phyloP scores from a whole-genome alignment of 2,113 vertebrate genomes.

The Tyto alba region DNA sequence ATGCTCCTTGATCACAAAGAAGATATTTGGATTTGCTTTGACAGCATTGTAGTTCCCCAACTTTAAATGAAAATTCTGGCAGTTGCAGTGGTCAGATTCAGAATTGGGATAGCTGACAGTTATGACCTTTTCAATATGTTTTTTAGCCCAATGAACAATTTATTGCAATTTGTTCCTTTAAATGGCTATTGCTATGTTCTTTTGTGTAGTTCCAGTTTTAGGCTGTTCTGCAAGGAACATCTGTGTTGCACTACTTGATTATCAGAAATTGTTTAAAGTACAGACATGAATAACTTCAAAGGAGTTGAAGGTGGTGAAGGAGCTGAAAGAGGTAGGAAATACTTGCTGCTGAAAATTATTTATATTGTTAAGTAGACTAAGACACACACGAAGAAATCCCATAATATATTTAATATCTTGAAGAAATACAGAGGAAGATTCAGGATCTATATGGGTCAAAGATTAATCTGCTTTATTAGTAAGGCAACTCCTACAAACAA shows the following conservation, averaged over 20 bases:
- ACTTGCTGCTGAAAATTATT: conserved; percentile 30
- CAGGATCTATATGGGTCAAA: not conserved
- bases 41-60: not conserved
- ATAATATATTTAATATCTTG: not conserved
- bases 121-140: not conserved
- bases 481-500: conserved; percentile 11
- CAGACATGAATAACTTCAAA: conserved; percentile 12
- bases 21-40: not conserved
- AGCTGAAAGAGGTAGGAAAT: conserved; percentile 44
- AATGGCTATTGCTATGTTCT: not conserved
- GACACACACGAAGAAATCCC: not conserved
- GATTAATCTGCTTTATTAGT: not conserved
- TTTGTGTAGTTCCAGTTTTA: conserved; percentile 22
- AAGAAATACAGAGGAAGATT: conserved; percentile 5
- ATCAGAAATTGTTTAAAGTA: conserved; percentile 33
- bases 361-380: conserved; percentile 10
- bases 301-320: not conserved
- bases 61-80: not conserved
- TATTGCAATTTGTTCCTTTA: not conserved
- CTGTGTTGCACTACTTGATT: conserved; percentile 44
- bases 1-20: not conserved
- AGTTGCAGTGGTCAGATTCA: not conserved
- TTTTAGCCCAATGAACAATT: conserved; percentile 3
- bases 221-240: conserved; percentile 2
- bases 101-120: not conserved